Percentiles rank a stretch among this genome's conserved stretches.
These are phyloP conservation scores for Cerastis rubricosa DNA, from an alignment of 2,888 invertebrate genomes.

Conservation along the genomic window DNA sequence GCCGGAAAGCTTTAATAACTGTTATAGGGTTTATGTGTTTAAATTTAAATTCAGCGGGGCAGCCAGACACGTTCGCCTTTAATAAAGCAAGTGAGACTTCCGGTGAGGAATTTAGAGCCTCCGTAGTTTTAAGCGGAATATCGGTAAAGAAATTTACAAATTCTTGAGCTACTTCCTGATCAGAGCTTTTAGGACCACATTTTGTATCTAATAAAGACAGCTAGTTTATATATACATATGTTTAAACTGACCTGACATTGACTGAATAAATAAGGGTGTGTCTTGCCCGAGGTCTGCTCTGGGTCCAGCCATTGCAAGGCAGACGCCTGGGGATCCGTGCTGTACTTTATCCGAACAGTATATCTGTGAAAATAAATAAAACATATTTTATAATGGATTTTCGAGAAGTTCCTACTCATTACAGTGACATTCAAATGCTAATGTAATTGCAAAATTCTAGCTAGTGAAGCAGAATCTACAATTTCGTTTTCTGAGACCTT, in stretches of 20 bases:
- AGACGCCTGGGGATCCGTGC: slow-evolving; percentile 94
- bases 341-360: slow-evolving; percentile 93
- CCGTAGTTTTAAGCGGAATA: too few relatives aligned
- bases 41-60: too few relatives aligned
- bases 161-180: too few relatives aligned
- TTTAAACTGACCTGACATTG: slow-evolving; percentile 91
- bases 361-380: slow-evolving; percentile 81
- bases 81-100: too few relatives aligned
- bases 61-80: too few relatives aligned
- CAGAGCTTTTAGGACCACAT: too few relatives aligned
- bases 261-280: slow-evolving; percentile 96
- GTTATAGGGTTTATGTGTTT: too few relatives aligned
- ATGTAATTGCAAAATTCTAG: not conserved
- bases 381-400: not conserved
- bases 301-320: slow-evolving; percentile 97
- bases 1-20: too few relatives aligned
- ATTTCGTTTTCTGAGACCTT: not conserved
- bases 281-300: slow-evolving; percentile 96
- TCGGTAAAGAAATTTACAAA: too few relatives aligned
- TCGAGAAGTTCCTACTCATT: not conserved
- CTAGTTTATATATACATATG: too few relatives aligned
- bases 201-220: too few relatives aligned
- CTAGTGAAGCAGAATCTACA: not conserved
- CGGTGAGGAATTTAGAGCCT: too few relatives aligned
- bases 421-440: not conserved